These are phyloP conservation scores for Delichon dasypus DNA, from an alignment of 2,797 vertebrate species.

Conservation along the genomic window DNA sequence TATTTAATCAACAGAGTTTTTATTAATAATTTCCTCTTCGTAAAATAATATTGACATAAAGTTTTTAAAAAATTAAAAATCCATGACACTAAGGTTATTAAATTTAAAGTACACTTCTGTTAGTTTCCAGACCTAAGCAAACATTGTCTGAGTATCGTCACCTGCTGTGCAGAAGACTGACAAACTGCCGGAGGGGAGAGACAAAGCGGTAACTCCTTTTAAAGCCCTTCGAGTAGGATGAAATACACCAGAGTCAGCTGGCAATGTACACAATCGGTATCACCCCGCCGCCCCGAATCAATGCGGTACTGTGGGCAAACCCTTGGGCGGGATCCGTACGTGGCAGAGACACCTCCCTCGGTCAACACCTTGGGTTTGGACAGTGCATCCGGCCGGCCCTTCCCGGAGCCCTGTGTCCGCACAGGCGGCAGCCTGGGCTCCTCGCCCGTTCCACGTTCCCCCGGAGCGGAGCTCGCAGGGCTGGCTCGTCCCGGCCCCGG, in stretches of 20 bases:
- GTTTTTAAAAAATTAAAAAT: neutral
- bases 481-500: rapidly evolving
- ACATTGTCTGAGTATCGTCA: neutral
- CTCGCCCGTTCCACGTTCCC: neutral
- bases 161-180: neutral
- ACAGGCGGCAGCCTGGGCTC: neutral
- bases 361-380: neutral
- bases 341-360: slow-evolving; percentile 20
- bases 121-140: neutral
- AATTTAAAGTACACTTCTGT: neutral
- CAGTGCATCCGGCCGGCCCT: neutral
- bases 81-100: neutral
- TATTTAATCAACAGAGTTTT: neutral
- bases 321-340: neutral
- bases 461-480: neutral
- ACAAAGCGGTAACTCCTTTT: neutral
- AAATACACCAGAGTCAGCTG: neutral
- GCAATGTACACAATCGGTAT: rapidly evolving
- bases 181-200: neutral
- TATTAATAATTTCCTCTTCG: neutral
- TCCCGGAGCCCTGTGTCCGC: neutral
- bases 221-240: neutral
- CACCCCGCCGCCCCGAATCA: neutral
- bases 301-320: neutral
- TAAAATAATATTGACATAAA: rapidly evolving